Base-by-base conservation (phyloP, 1,140 invertebrate species). In the Halesus radiatus region DNA sequence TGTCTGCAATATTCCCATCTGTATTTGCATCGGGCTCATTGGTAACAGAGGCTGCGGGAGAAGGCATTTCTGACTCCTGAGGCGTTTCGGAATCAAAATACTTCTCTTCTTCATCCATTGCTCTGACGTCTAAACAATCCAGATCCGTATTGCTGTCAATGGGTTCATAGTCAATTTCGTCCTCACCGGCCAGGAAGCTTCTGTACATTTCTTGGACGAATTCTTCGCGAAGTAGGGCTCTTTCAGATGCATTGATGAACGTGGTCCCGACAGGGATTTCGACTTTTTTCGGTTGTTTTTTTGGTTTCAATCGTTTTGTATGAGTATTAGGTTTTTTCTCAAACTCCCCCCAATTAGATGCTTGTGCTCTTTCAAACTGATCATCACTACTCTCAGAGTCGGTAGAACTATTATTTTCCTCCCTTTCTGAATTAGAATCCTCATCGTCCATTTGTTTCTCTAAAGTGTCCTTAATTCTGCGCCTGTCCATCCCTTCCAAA, bases 121-220 rank as follows among this genome's bases (percentile, higher is more conserved):
- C 90, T 76, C 91, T 85, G 81, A 93, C 91, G 50, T 93, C 90
- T 3, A 96, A 86, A 84, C 95, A 93, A 91, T 97, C 96, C 88
- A 95, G 96, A 22, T 92, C 91, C 52, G 93, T 90, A 89, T 97
- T 95, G 79, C 93, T 89, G 86, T 97, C 95, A 0, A 96, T 92
- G 77, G 87, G 88, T 68, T 90, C 90, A 84, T 98, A 98, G 88
- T 98, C 95, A 91, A 96, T 95, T 56, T 85, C 83, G 88, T 98
- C 97, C 85, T 94, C 92, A 0, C 97, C 97, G 84, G 94, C 91
- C 32, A 98, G 85, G 88, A 98, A 98, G 85, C 92, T 94, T 84
- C 94, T 91, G 86, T 97, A 95, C 97, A 98, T 98, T 81, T 94
- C 92, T 53, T 94, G 93, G 16, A 95, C 88, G 87, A 98, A 98